Evolutionary conservation across 2,797 vertebrate genomes (phyloP).

Genomic region (Cryptoblepharus egeriae): DNA sequence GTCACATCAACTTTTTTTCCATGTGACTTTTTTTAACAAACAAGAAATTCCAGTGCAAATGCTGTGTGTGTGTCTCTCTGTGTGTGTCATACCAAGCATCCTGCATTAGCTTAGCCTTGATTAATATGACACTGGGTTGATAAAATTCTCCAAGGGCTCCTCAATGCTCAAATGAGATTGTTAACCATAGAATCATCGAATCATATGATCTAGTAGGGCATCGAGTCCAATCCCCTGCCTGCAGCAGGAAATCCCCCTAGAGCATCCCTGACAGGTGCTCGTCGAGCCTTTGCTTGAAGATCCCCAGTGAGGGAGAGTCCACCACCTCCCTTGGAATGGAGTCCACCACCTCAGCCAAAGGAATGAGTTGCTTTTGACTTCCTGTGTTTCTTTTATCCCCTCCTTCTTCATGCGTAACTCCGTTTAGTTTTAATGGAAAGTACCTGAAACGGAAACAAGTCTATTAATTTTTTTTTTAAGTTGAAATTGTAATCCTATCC

Average conservation of each 20-base stretch:
- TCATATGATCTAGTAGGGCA: no score
- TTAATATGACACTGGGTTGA: constrained; percentile 71
- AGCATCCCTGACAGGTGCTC: no score
- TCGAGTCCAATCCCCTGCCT: no score
- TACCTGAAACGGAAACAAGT: constrained; percentile 23
- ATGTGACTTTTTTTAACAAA: constrained; percentile 56
- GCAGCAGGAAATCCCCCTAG: no score
- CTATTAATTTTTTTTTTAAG: not conserved
- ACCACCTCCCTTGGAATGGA: no score
- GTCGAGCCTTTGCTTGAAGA: no score
- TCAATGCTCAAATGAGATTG: constrained; percentile 40
- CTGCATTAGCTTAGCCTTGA: constrained; percentile 67
- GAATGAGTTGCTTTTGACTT: constrained; percentile 54
- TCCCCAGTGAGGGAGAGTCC: no score
- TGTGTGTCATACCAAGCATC: constrained; percentile 66
- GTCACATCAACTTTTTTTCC: constrained; percentile 61
- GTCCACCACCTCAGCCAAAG: no score
- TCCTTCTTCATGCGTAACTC: constrained; percentile 39
- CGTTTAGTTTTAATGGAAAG: constrained; percentile 36
- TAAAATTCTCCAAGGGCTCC: constrained; percentile 57
- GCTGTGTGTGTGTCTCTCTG: constrained; percentile 59
- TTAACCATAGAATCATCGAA: no score
- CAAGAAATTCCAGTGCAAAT: constrained; percentile 70
- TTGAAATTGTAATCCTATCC: constrained; percentile 11
- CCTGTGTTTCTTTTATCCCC: constrained; percentile 27